Evolutionary conservation across 1,140 invertebrate species (phyloP), one percentile per base, ranked within the genome.

Genomic region (Rhopalosiphum maidis): DNA sequence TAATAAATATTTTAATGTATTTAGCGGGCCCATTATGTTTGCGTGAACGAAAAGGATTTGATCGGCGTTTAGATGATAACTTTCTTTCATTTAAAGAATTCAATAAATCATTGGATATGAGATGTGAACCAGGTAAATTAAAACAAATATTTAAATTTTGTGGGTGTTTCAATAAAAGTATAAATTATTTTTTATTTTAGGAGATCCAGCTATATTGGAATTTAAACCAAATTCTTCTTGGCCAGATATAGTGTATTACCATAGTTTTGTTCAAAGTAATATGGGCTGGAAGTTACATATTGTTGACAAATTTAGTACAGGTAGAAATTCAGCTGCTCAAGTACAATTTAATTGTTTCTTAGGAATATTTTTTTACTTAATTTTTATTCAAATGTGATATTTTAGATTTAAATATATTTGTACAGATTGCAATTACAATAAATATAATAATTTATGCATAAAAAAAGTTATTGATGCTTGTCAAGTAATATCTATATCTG

Each of bases 211-310:
- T 0, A 95, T 97, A 30, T 95, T 99, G 22, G 96, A 97, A 95
- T 97, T 99, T 8, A 98, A 97, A 8, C 98, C 98, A 3, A 98
- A 99, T 95, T 96, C 97, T 25, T 97, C 97, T 1, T 99, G 98
- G 97, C 98, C 98, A 0, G 98, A 99, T 95, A 96, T 97, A 22
- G 98, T 99, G 35, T 99, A 99, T 95, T 99, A 99, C 95, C 98
- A 99, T 95, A 98, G 98, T 90, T 99, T 98, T 95, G 98, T 97
- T 0, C 98, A 98, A 94, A 96, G 97, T 3, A 98, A 98, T 94
- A 98, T 98, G 98, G 98, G 98, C 41, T 98, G 97, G 97, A 98
- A 98, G 95, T 98, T 99, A 94, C 96, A 97, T 94, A 96, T 99
- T 41, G 96, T 99, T 0, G 98, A 99, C 94, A 96, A 96, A 94